Conservation (phyloP, 1,140 invertebrate genomes). For the Diabrotica virgifera region DNA sequence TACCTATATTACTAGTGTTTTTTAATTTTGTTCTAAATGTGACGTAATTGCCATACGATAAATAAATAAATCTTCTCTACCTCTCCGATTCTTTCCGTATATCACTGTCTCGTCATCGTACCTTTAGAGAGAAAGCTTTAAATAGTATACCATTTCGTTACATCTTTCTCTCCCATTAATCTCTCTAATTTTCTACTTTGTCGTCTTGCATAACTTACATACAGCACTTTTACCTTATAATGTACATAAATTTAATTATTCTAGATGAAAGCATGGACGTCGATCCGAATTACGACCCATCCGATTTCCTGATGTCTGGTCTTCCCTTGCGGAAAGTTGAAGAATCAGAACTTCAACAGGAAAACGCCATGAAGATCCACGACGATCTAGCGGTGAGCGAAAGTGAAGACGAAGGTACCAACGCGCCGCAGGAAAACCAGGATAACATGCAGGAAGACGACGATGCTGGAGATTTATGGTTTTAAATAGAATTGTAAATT, state of each 20-base stretch:
- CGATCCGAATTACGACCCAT: slow-evolving; percentile 83
- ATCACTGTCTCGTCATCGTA: no score
- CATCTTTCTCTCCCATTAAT: no score
- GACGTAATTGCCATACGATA: no score
- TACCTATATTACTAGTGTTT: no score
- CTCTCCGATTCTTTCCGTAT: no score
- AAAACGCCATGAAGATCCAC: slow-evolving; percentile 53
- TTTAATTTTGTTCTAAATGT: no score
- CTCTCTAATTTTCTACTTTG: neutral
- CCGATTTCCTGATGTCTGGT: slow-evolving; percentile 71
- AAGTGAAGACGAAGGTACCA: slow-evolving; percentile 65
- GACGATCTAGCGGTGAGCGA: slow-evolving; percentile 78
- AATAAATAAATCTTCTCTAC: no score
- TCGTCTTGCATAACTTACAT: neutral
- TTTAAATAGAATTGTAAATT: no score
- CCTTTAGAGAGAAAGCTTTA: no score
- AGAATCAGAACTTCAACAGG: slow-evolving; percentile 28
- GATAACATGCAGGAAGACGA: slow-evolving; percentile 36
- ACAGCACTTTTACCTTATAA: slow-evolving; percentile 4
- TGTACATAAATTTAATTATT: slow-evolving; percentile 20
- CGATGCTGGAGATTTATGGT: slow-evolving; percentile 41
- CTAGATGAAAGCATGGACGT: slow-evolving; percentile 75
- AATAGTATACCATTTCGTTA: no score
- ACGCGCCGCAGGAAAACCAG: slow-evolving; percentile 18
- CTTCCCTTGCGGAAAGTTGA: slow-evolving; percentile 47